A percentile compares a stretch with the other conserved stretches of the same genome.
phyloP scores from a whole-genome alignment of 1,140 invertebrate species.

The Magallana angulata region DNA sequence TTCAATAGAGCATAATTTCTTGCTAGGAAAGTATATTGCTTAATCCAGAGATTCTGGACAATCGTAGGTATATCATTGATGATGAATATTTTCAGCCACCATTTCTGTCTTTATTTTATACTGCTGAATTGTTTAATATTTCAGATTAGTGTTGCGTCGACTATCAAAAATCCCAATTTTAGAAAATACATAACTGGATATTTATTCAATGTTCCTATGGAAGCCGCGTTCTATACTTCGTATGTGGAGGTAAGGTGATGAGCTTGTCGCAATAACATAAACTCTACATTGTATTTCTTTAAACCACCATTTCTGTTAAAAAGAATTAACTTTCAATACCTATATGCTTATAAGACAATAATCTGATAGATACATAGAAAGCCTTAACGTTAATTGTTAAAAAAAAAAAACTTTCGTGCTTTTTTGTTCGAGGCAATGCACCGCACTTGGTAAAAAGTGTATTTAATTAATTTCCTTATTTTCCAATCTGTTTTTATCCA shows the following conservation, averaged over 20 bases:
- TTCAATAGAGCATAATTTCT: neutral
- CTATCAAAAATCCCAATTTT: neutral
- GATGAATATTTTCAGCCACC: conserved; percentile 63
- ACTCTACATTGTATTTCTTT: neutral
- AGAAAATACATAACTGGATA: neutral
- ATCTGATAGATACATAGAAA: too few relatives aligned
- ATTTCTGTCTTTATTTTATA: conserved; percentile 75
- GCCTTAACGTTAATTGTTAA: too few relatives aligned
- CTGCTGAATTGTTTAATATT: conserved; percentile 25
- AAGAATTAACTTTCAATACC: neutral
- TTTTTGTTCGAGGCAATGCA: too few relatives aligned
- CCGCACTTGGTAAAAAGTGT: too few relatives aligned
- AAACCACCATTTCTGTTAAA: neutral
- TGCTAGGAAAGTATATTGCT: neutral
- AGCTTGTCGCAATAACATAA: neutral
- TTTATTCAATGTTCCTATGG: conserved; percentile 70
- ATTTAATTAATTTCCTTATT: too few relatives aligned
- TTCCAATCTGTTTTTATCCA: too few relatives aligned
- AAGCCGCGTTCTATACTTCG: conserved; percentile 78
- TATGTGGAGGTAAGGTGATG: conserved; percentile 77
- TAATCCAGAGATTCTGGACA: conserved; percentile 63
- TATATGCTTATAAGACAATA: neutral
- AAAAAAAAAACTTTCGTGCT: too few relatives aligned
- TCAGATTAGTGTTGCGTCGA: neutral
- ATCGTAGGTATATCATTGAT: conserved; percentile 67